These are phyloP conservation scores for Haemorhous mexicanus DNA, from an alignment of 2,113 vertebrate genomes.

Conservation along the genomic window DNA sequence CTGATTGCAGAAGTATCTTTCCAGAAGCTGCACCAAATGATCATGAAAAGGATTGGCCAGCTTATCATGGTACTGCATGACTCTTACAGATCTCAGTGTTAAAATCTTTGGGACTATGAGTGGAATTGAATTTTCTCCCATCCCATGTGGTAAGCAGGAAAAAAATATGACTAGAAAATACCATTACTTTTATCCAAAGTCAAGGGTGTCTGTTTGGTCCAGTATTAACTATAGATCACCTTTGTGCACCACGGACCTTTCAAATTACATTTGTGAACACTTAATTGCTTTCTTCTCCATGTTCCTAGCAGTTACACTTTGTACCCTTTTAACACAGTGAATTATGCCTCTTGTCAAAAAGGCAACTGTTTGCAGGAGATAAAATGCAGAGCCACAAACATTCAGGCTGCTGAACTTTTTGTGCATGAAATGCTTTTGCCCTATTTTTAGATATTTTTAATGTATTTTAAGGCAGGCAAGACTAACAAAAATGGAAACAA, in stretches of 20 bases:
- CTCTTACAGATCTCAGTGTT: not conserved
- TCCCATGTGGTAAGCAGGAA: not conserved
- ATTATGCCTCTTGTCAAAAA: conserved; percentile 18
- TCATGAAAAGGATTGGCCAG: not conserved
- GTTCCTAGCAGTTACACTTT: conserved; percentile 2
- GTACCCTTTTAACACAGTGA: conserved; percentile 17
- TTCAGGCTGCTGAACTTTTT: not conserved
- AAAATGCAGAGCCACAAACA: not conserved
- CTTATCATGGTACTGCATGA: not conserved
- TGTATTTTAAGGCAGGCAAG: not conserved
- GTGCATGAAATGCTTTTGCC: not conserved
- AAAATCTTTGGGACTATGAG: not conserved
- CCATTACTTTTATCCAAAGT: not conserved
- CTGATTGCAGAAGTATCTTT: conserved; percentile 48
- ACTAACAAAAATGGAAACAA: not conserved
- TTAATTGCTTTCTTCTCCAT: conserved; percentile 30
- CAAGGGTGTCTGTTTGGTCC: not conserved
- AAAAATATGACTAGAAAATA: not conserved
- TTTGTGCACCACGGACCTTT: not conserved
- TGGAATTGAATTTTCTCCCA: not conserved
- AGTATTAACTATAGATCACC: conserved; percentile 39
- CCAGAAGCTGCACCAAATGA: not conserved
- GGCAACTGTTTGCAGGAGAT: conserved; percentile 20
- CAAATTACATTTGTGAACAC: conserved; percentile 25
- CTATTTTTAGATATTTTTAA: conserved; percentile 6